These are phyloP conservation scores for Papilio protenor DNA, from an alignment of 2,888 invertebrate genomes.

Conservation along the genomic window DNA sequence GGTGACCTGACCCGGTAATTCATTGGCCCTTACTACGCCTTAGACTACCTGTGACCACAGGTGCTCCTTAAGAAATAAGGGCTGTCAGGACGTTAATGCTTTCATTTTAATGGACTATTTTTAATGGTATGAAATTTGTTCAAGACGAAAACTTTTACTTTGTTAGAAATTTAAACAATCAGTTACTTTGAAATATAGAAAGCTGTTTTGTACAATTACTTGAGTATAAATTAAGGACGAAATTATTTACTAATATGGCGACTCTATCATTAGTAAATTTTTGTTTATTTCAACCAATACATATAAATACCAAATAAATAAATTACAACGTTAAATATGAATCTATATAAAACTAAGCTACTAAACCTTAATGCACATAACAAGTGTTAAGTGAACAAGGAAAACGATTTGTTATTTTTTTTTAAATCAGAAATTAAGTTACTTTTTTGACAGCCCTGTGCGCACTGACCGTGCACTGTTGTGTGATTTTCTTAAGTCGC, in stretches of 20 bases:
- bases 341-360: no score
- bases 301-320: no score
- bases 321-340: no score
- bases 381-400: neutral
- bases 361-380: no score
- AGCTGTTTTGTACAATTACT: no score
- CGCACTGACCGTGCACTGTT: conserved; percentile 65
- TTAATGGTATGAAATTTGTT: neutral
- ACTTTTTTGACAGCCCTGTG: conserved; percentile 64
- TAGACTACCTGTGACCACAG: conserved; percentile 79
- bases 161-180: neutral
- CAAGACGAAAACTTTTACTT: neutral
- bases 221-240: no score
- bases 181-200: no score
- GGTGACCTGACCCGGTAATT: conserved; percentile 81
- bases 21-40: conserved; percentile 71
- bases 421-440: conserved; percentile 10
- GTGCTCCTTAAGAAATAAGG: conserved; percentile 77
- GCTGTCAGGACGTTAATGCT: conserved; percentile 53
- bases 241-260: no score
- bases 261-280: no score
- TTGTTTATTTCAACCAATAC: neutral
- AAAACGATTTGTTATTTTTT: neutral
- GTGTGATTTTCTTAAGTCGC: conserved; percentile 84
- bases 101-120: neutral